Evolutionary conservation across 1,140 invertebrate genomes (phyloP), one percentile per base, ranked within the genome.

Genomic region (Tachypleus tridentatus): DNA sequence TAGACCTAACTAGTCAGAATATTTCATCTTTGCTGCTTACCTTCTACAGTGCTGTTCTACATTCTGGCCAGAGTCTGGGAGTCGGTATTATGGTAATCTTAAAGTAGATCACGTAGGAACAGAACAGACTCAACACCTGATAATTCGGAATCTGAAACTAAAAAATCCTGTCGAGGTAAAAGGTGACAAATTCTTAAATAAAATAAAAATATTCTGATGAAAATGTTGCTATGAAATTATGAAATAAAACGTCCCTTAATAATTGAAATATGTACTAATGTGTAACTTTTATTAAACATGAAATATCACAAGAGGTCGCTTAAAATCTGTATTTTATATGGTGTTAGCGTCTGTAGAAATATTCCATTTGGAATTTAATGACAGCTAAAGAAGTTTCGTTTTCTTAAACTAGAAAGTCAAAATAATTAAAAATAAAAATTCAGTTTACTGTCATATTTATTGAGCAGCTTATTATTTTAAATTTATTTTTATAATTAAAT

Each of bases 21-120:
- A 29, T 29, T 29, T 29, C 29, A 29, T 29, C 29, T 29, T 29
- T 29, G 29, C 29, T 29, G n/a, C 53, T n/a, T 54, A 54, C 3
- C n/a, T 8, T 54, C n/a, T 1, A 54, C n/a, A 54, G 53, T 8
- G 7, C 7, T 54, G 53, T 54, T n/a, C 53, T 8, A n/a, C n/a
- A 54, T 54, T 54, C n/a, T 54, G 53, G 53, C 53, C 53, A 8
- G 53, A 54, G n/a, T 54, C 53, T 54, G 53, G 53, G 7, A 54
- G 53, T 54, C 7, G 7, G 7, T 54, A 54, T 54, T 54, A 54
- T n/a, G 53, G 53, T 8, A 54, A n/a, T n/a, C 7, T 54, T 54
- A 54, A 54, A 54, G 7, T 54, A 54, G 53, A 54, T 54, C 53
- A 54, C 53, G 53, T n/a, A 8, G n/a, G 7, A n/a, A 54, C 53